Conservation (phyloP, 1,140 invertebrate genomes). For the silkworm (Bombyx mori) region DNA sequence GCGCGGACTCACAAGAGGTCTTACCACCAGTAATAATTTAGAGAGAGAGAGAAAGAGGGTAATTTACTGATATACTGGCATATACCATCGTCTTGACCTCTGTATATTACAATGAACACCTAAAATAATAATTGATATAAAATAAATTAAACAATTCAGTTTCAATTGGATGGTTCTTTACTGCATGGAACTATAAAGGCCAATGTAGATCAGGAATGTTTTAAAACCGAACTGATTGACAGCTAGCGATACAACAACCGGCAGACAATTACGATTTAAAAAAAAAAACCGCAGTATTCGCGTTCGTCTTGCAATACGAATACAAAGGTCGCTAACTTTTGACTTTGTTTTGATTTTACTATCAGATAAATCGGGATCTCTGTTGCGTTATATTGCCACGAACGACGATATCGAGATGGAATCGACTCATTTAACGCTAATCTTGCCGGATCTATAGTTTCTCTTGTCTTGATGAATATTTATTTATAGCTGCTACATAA, state of each 20-base stretch:
- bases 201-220: conserved; percentile 52
- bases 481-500: too few species aligned
- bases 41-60: too few species aligned
- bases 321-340: conserved; percentile 61
- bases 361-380: conserved; percentile 40
- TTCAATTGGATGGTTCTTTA: conserved; percentile 6
- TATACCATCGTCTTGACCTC: too few species aligned
- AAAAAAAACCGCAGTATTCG: conserved; percentile 55
- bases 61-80: too few species aligned
- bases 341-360: conserved; percentile 59
- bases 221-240: conserved; percentile 61
- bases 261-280: conserved; percentile 52
- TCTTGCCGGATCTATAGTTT: too few species aligned
- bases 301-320: conserved; percentile 41
- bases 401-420: conserved; percentile 1
- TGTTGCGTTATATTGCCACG: conserved; percentile 27
- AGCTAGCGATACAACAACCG: conserved; percentile 46
- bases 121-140: neutral
- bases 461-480: too few species aligned
- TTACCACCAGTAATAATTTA: too few species aligned
- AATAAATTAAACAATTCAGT: neutral
- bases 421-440: neutral
- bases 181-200: conserved; percentile 16
- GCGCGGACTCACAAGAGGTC: too few species aligned
- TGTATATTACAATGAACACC: too few species aligned